Evolutionary conservation across 2,797 vertebrate species (phyloP).

Genomic region (Pantherophis vulpinus): DNA sequence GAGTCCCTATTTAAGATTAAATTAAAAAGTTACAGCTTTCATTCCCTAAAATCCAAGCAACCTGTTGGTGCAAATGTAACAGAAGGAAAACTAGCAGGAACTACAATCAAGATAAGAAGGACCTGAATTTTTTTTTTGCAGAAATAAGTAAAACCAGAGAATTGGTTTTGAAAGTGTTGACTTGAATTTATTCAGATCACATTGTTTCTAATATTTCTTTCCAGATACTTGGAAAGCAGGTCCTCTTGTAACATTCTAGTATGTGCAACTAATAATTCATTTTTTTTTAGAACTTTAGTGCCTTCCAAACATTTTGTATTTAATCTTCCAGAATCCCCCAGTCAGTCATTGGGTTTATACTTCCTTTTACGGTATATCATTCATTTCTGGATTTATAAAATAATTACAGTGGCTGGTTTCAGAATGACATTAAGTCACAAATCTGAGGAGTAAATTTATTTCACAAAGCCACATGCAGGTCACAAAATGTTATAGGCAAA

Average conservation of each 20-base stretch:
- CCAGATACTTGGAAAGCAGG: not conserved
- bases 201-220: not conserved
- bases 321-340: not conserved
- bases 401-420: not conserved
- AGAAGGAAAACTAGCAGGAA: not conserved
- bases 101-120: not conserved
- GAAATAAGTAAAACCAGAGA: not conserved
- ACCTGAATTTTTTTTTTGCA: not conserved
- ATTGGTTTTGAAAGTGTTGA: not conserved
- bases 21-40: not conserved
- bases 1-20: not conserved
- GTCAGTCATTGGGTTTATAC: not conserved
- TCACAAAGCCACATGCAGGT: not conserved
- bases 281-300: not conserved
- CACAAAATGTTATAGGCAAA: not conserved
- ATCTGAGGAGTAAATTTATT: not conserved
- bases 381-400: not conserved
- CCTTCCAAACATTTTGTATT: not conserved
- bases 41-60: not conserved
- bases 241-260: not conserved
- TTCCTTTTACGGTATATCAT: not conserved
- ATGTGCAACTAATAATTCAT: not conserved
- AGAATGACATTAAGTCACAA: not conserved
- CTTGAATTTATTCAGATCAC: not conserved
- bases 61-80: not conserved